Conservation (phyloP, 2,113 vertebrate genomes). For the Pseudopipra pipra region DNA sequence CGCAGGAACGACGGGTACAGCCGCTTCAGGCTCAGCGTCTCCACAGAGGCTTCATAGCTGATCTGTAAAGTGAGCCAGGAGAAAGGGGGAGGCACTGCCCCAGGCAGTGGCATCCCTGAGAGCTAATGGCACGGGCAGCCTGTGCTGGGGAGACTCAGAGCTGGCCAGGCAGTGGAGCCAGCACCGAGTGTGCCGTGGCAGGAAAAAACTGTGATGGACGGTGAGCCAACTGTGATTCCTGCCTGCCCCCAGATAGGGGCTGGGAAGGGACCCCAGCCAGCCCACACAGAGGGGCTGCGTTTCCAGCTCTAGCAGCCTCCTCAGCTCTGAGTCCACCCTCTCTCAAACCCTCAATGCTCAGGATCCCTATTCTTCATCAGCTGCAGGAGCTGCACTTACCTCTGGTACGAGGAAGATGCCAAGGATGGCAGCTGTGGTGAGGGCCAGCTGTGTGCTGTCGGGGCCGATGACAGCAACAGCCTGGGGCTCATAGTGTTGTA, state of each 20-base stretch:
- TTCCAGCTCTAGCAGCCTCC: background rate
- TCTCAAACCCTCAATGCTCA: accelerated
- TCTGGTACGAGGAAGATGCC: constrained; percentile 75
- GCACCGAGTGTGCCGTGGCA: accelerated
- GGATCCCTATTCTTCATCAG: no score
- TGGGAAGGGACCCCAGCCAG: background rate
- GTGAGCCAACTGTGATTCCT: accelerated
- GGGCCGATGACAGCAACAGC: constrained; percentile 76
- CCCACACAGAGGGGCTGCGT: accelerated
- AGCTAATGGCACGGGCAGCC: accelerated
- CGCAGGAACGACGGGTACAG: constrained; percentile 81
- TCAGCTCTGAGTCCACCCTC: background rate
- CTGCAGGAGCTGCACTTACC: constrained; percentile 33
- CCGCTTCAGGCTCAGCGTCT: constrained; percentile 66
- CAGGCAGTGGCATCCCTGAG: background rate
- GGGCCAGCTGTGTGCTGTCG: constrained; percentile 32
- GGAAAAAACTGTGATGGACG: background rate
- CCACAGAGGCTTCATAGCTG: constrained; percentile 76
- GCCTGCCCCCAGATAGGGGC: background rate
- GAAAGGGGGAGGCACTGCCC: background rate
- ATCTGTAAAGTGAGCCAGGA: constrained; percentile 67
- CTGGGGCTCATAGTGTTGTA: constrained; percentile 28
- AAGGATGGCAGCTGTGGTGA: constrained; percentile 71
- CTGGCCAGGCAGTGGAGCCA: accelerated
- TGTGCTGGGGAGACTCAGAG: no score